These are phyloP conservation scores for Megalonaias nervosa DNA, from an alignment of 1,140 invertebrate species.

Conservation along the genomic window DNA sequence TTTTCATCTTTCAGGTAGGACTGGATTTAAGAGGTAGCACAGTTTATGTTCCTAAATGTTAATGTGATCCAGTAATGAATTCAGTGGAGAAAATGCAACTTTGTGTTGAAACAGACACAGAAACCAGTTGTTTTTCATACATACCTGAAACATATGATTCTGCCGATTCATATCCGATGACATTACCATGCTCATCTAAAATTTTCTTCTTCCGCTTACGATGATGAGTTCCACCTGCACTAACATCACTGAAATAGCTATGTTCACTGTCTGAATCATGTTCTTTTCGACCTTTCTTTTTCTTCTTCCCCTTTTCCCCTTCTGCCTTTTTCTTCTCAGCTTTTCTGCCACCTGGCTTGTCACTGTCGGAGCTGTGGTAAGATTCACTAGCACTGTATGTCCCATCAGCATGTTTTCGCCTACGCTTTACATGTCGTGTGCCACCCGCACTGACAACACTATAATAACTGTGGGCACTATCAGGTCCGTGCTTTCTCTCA, in stretches of 20 bases:
- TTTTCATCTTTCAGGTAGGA: too few relatives aligned
- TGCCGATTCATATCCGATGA: conserved; percentile 63
- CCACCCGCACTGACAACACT: conserved; percentile 68
- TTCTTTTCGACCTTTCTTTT: conserved; percentile 43
- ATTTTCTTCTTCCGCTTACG: conserved; percentile 59
- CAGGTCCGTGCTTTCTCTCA: conserved; percentile 53
- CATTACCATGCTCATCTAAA: conserved; percentile 63
- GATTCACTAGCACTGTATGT: conserved; percentile 66
- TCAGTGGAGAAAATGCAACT: too few relatives aligned
- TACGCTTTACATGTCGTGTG: conserved; percentile 62
- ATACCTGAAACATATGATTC: conserved; percentile 49
- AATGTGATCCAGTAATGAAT: too few relatives aligned
- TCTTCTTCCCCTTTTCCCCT: conserved; percentile 33
- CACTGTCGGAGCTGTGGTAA: conserved; percentile 67
- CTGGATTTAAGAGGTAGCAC: too few relatives aligned
- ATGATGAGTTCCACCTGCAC: conserved; percentile 62
- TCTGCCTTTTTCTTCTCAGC: conserved; percentile 49
- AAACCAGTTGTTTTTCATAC: too few relatives aligned
- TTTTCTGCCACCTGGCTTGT: conserved; percentile 57
- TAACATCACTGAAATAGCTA: conserved; percentile 68
- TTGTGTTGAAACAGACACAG: too few relatives aligned
- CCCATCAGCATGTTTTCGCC: conserved; percentile 61
- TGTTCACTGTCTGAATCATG: conserved; percentile 66
- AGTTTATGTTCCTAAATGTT: too few relatives aligned
- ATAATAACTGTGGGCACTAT: conserved; percentile 68